A percentile compares a stretch with the other conserved stretches of the same genome.
Evolutionary conservation across 2,888 invertebrate genomes (phyloP).

Genomic region (Nephrotoma appendiculata): DNA sequence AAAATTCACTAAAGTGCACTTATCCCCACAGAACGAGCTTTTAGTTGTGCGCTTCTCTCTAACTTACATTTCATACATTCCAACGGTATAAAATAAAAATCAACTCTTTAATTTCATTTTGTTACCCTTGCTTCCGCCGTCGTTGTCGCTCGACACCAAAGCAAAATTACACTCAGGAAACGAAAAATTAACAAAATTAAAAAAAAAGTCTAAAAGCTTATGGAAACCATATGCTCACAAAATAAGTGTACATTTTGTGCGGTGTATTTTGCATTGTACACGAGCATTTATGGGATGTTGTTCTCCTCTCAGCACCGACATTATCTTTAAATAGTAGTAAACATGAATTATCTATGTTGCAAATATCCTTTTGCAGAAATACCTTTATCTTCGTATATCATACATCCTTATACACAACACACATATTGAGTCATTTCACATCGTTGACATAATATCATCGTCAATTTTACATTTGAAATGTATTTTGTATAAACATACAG

Average conservation of each 20-base stretch:
- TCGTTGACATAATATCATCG: neutral
- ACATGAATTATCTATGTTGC: neutral
- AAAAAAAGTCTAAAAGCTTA: neutral
- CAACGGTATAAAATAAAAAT: neutral
- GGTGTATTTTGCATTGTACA: neutral
- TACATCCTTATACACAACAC: neutral
- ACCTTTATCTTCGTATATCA: neutral
- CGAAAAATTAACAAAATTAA: neutral
- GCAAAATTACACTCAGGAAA: neutral
- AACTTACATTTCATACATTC: neutral
- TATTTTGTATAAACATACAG: neutral
- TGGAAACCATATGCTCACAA: neutral
- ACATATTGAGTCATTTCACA: neutral
- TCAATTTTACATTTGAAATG: neutral
- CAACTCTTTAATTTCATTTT: neutral
- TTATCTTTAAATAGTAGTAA: neutral
- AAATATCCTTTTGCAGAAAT: neutral
- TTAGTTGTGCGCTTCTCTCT: neutral
- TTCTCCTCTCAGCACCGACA: neutral
- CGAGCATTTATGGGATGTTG: neutral
- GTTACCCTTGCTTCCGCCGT: neutral
- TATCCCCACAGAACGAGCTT: neutral
- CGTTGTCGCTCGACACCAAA: neutral
- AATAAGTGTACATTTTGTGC: neutral
- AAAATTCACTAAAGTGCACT: neutral